Conservation (phyloP, 2,113 vertebrate genomes). For the Caranx melampygus region DNA sequence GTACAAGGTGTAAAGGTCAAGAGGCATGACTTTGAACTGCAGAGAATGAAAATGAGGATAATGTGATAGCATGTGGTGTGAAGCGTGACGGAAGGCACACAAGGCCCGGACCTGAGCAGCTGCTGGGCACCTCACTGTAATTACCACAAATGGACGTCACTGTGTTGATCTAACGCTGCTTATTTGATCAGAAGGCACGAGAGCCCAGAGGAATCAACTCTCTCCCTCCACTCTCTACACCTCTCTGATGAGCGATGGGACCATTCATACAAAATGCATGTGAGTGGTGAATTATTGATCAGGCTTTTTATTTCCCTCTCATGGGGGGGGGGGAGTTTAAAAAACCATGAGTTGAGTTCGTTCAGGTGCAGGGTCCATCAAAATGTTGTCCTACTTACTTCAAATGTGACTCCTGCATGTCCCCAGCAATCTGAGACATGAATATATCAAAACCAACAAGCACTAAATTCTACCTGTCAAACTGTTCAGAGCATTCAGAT, state of each 20-base stretch:
- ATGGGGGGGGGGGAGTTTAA: constrained; percentile 49
- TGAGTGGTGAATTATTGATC: constrained; percentile 76
- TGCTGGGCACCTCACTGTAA: constrained; percentile 23
- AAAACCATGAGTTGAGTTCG: constrained; percentile 53
- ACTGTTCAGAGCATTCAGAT: not conserved
- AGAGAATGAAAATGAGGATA: constrained; percentile 34
- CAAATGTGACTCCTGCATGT: not conserved
- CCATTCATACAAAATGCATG: constrained; percentile 75
- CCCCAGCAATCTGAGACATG: not conserved
- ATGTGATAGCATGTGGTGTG: constrained; percentile 7
- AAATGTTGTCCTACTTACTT: constrained; percentile 4
- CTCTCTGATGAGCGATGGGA: constrained; percentile 60
- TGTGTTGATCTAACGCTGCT: constrained; percentile 8
- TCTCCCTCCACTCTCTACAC: constrained; percentile 6
- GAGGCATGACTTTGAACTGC: constrained; percentile 26
- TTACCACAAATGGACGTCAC: constrained; percentile 7
- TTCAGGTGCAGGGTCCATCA: constrained; percentile 54
- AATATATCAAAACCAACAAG: not conserved
- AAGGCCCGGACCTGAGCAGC: constrained; percentile 3
- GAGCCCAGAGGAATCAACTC: constrained; percentile 18
- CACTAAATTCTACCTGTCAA: not conserved
- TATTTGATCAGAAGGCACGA: constrained; percentile 26
- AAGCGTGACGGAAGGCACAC: constrained; percentile 4
- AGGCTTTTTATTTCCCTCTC: constrained; percentile 69
- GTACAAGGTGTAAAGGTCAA: constrained; percentile 68